Percentiles rank a stretch among this genome's conserved stretches.
These are phyloP conservation scores for Ornithoptera priamus DNA, from an alignment of 2,888 invertebrate genomes.

Conservation along the genomic window DNA sequence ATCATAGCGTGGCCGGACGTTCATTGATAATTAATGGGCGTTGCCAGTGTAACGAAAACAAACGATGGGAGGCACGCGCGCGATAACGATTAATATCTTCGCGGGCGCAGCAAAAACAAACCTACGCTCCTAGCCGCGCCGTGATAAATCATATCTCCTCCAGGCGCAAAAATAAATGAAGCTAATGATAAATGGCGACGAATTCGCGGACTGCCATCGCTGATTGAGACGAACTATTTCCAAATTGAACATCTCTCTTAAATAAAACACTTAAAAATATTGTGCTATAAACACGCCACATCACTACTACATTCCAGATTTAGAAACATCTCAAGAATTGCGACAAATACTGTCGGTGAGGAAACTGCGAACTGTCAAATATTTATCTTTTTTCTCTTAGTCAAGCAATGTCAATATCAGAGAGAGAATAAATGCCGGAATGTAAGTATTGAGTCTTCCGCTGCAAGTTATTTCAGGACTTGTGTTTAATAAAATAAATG, in stretches of 20 bases:
- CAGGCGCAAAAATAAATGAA: constrained; percentile 79
- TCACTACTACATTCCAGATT: constrained; percentile 2
- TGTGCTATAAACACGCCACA: neutral
- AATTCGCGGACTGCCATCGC: constrained; percentile 59
- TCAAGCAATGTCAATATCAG: constrained; percentile 60
- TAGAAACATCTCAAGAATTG: constrained; percentile 39
- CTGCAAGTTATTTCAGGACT: constrained; percentile 53
- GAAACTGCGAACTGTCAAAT: constrained; percentile 60
- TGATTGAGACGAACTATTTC: constrained; percentile 63
- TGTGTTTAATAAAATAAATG: constrained; percentile 52
- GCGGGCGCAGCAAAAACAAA: constrained; percentile 75
- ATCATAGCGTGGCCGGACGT: constrained; percentile 73
- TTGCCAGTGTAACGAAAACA: constrained; percentile 78
- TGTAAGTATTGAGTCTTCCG: constrained; percentile 56
- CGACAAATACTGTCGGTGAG: constrained; percentile 48
- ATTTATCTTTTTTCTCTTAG: constrained; percentile 52
- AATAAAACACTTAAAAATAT: neutral
- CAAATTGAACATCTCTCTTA: constrained; percentile 50
- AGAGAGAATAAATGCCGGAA: constrained; percentile 48
- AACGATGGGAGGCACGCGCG: constrained; percentile 74
- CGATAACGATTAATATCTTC: constrained; percentile 79
- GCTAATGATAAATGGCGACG: constrained; percentile 76
- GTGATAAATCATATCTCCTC: constrained; percentile 78
- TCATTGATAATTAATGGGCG: constrained; percentile 80
- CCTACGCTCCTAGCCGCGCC: constrained; percentile 68